Percentiles rank a stretch among this genome's conserved stretches.
These are phyloP conservation scores for Caiman crocodilus DNA, from an alignment of 2,797 vertebrate genomes.

Conservation along the genomic window DNA sequence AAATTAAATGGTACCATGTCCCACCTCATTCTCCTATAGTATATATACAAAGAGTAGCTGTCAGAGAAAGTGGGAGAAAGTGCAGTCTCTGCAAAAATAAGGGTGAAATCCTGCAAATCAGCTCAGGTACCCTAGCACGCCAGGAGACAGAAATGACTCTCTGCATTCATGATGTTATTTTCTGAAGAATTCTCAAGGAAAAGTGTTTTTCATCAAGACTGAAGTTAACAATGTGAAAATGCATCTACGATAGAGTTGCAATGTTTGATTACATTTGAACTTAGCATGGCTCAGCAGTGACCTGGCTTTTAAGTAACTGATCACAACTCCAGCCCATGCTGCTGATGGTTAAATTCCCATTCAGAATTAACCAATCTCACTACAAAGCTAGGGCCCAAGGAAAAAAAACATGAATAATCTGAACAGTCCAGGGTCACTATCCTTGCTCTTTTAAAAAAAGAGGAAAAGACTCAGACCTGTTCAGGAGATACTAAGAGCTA, in stretches of 20 bases:
- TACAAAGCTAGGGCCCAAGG: background rate
- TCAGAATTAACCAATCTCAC: background rate
- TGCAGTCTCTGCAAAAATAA: background rate
- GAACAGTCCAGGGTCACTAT: background rate
- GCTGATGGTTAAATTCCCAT: background rate
- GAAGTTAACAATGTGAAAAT: background rate
- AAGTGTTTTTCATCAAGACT: background rate
- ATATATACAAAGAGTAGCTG: background rate
- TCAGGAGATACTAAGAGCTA: background rate
- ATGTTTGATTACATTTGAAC: background rate
- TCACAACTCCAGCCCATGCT: background rate
- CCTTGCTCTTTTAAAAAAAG: background rate
- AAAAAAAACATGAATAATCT: rapidly evolving
- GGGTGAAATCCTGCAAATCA: background rate
- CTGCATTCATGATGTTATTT: background rate
- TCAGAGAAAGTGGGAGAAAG: background rate
- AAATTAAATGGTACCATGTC: background rate
- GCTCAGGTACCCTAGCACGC: background rate
- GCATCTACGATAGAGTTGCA: background rate
- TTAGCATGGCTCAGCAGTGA: background rate
- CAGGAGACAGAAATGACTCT: background rate
- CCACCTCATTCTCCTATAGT: background rate
- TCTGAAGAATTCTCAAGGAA: background rate
- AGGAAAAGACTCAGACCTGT: background rate
- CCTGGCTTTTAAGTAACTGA: background rate